Conservation (phyloP, 1,140 invertebrate genomes). For the Pogonomyrmex barbatus region DNA sequence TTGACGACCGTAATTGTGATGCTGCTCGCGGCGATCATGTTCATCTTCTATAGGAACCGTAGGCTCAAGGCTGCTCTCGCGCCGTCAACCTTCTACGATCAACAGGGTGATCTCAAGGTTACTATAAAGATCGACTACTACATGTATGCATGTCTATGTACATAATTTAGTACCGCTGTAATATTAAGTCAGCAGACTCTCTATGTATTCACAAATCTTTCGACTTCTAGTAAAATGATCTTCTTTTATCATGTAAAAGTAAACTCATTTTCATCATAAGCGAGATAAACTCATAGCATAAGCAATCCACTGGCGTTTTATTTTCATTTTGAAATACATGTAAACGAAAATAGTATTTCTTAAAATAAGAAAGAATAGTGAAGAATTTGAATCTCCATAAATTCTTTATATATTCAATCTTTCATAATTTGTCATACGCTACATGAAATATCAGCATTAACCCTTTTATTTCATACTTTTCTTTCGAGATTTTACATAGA, state of each 20-base stretch:
- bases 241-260: neutral
- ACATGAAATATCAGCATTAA: too few relatives aligned
- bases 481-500: too few relatives aligned
- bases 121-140: conserved; percentile 18
- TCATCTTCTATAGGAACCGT: conserved; percentile 90
- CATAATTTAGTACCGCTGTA: neutral
- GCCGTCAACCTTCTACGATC: conserved; percentile 81
- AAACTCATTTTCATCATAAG: neutral
- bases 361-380: neutral
- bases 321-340: neutral
- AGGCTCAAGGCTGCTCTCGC: conserved; percentile 86
- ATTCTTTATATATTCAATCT: too few relatives aligned
- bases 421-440: too few relatives aligned
- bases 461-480: too few relatives aligned
- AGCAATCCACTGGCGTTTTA: neutral
- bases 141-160: neutral
- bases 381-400: too few relatives aligned
- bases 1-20: conserved; percentile 91
- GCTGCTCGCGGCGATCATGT: conserved; percentile 89
- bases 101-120: conserved; percentile 82
- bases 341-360: neutral
- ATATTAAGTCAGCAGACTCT: neutral
- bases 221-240: neutral
- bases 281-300: neutral
- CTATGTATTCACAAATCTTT: neutral